Base-by-base conservation (phyloP, 2,113 vertebrate species). In the Cricetomys ansorgei region DNA sequence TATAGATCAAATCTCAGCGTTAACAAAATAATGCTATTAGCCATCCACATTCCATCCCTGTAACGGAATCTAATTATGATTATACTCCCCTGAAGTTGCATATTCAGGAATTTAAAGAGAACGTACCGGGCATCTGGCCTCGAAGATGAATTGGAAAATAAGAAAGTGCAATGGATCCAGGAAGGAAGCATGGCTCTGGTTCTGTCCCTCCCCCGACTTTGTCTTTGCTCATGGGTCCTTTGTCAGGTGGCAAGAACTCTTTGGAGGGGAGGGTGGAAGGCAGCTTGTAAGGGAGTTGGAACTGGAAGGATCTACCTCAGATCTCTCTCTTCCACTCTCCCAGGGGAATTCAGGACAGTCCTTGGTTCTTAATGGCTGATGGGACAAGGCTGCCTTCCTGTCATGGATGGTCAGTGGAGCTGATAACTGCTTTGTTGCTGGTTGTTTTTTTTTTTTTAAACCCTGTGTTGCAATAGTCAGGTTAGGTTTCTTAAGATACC, bases 61-160 rank as follows among this genome's bases (percentile, higher is more conserved):
- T 96, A 96, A 98, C 96, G 92, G 90, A 50, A 88, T 89, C 79
- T 97, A 97, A 97, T 98, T 96, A 96, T 88, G 89, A 95, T 96
- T 87, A 80, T 37, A 77, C 6, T 67, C n/a, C 29, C 31, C 17
- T 3, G n/a, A 48, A 90, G 62, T 10, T 64, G 10, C 57, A 23
- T 81, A 88, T 91, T 81, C 43, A 92, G 76, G 89, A 73, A 69
- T 83, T 92, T 48, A 21, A 10, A 91, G 92, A 92, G 92, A 79
- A 79, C 40, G 1, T 89, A 34, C 67, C 89, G 31, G 93, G 57
- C 89, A 84, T 96, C 87, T 88, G 43, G 43, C 34, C 45, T 73
- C 34, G 37, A 43, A 3, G 25, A 62, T 31, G 67, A 91, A 64
- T 79, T 76, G 55, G 57, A 94, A 96, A 93, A 79, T 84, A 53